Evolutionary conservation across 2,113 vertebrate genomes (phyloP), one percentile per base, ranked within the genome.

Genomic region (Urocolius indicus): DNA sequence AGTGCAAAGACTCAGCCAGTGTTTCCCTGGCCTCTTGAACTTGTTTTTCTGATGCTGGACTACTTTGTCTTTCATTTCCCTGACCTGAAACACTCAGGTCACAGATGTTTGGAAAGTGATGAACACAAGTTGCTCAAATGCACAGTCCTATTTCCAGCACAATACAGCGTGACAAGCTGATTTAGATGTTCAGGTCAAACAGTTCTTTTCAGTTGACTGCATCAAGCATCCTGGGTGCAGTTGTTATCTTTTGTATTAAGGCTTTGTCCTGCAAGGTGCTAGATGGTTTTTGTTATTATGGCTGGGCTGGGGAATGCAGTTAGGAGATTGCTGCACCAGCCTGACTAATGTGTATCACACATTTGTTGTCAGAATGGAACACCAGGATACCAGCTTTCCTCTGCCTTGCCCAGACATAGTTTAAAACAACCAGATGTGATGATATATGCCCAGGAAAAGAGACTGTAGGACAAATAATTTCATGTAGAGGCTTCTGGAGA

Each of bases 61-160:
- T 72, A n/a, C 68, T 94, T 89, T 81, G 77, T 73, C 84, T 93
- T 85, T 89, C 80, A 69, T 69, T 61, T 57, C 68, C 77, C 76
- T 86, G 94, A 79, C 63, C 63, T 61, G 72, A 41, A 55, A 34
- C 46, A 1, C 46, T 34, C 5, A 2, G 84, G 92, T 77, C 95
- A 38, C 32, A 9, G 54, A 43, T 61, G 26, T 51, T 80, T 55
- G 67, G 63, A 16, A 45, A 73, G 68, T 13, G 84, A 91, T 93
- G 90, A 95, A 38, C 34, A 73, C 67, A 17, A 89, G 72, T 30
- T 84, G 87, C 76, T 36, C 49, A 29, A 61, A 69, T 52, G 22
- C 76, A 57, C 62, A 23, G 81, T 71, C 36, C 80, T 29, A 21
- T 95, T 91, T 73, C 72, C 90, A 89, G 32, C 54, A 36, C 58